Percentiles rank a stretch among this genome's conserved stretches.
These are phyloP conservation scores for Xylota sylvarum DNA, from an alignment of 2,888 invertebrate genomes.

Conservation along the genomic window DNA sequence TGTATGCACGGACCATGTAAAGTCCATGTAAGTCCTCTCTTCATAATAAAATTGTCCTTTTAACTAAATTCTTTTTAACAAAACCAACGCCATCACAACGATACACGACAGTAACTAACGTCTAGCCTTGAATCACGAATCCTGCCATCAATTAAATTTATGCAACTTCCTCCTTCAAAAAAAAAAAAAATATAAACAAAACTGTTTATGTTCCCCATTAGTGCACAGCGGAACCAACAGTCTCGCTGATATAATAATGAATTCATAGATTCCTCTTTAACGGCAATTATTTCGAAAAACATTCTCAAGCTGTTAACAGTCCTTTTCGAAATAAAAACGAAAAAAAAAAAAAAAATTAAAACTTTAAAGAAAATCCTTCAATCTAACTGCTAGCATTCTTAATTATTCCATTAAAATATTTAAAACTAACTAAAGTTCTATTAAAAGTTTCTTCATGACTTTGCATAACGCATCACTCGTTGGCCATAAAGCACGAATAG, in stretches of 20 bases:
- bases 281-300: neutral
- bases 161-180: too few species aligned
- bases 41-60: too few species aligned
- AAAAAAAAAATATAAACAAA: too few species aligned
- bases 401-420: constrained; percentile 77
- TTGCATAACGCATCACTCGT: constrained; percentile 60
- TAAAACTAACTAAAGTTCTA: constrained; percentile 75
- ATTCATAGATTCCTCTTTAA: neutral
- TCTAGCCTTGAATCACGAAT: too few species aligned
- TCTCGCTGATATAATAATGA: neutral
- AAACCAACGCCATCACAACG: too few species aligned
- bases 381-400: constrained; percentile 69
- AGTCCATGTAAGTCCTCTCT: too few species aligned
- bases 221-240: neutral
- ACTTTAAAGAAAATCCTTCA: constrained; percentile 49
- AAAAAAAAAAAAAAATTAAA: neutral
- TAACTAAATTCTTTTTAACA: too few species aligned
- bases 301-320: neutral
- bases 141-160: too few species aligned
- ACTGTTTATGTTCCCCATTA: neutral
- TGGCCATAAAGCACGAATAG: constrained; percentile 51
- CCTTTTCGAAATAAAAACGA: neutral
- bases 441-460: constrained; percentile 73
- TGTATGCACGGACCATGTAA: too few species aligned
- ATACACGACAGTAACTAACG: too few species aligned